A percentile compares a stretch with the other conserved stretches of the same genome.
phyloP scores from a whole-genome alignment of 1,140 invertebrate genomes.

The Belonocnema kinseyi region DNA sequence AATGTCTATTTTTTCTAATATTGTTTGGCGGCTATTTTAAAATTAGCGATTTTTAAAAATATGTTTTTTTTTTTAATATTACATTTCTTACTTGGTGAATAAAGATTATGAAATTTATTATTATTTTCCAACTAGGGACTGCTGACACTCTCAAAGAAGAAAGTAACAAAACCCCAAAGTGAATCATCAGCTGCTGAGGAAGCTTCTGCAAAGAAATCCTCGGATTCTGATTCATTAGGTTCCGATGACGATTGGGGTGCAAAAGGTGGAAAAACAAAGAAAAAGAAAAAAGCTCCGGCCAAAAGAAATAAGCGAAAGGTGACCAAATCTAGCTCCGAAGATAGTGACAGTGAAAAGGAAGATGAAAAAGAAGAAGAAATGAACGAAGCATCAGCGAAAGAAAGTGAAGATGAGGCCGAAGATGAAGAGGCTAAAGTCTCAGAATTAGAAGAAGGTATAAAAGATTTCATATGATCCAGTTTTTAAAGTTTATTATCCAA shows the following conservation, averaged over 20 bases:
- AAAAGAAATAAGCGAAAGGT: constrained; percentile 69
- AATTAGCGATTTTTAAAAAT: no score
- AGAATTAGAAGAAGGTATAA: constrained; percentile 83
- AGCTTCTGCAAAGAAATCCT: constrained; percentile 67
- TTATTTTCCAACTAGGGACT: constrained; percentile 84
- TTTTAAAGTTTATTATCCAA: no score
- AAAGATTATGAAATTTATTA: no score
- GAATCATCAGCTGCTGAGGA: constrained; percentile 77
- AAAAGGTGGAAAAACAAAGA: constrained; percentile 77
- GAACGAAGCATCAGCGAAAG: no score
- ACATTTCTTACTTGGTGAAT: no score
- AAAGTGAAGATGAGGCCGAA: no score
- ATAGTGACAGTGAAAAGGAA: constrained; percentile 77
- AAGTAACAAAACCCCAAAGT: constrained; percentile 80
- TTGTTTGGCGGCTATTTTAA: no score
- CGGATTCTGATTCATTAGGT: constrained; percentile 82
- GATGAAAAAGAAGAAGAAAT: constrained; percentile 72
- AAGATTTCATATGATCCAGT: background rate
- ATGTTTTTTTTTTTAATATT: no score
- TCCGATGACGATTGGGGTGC: constrained; percentile 85
- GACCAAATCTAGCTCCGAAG: constrained; percentile 78
- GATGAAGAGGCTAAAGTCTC: constrained; percentile 73
- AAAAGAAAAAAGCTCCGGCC: constrained; percentile 76
- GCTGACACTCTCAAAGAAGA: constrained; percentile 86
- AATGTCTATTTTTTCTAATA: no score